Evolutionary conservation across 2,888 invertebrate species (phyloP), one percentile per base, ranked within the genome.

Genomic region (Lasius fuliginosus): DNA sequence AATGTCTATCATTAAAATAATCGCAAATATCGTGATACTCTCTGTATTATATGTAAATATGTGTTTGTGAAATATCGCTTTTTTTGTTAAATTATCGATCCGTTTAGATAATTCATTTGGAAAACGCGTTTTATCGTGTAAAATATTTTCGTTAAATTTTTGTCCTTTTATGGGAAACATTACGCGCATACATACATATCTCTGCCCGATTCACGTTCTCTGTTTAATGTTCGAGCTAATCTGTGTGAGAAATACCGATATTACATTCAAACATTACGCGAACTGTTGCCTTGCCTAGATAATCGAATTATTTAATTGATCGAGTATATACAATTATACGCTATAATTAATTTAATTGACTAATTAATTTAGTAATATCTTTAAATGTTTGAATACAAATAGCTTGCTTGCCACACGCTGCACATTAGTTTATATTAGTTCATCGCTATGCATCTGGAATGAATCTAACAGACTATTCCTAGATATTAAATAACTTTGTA

Each of bases 281-380:
- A 42, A 65, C 56, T 75, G 76, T 82, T 82, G 42, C 74, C 73
- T 73, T 53, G 33, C 15, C 60, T 71, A 81, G 49, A 71, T 81
- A 81, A 81, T 81, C 71, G 79, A 81, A 81, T 81, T 81, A 81
- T 81, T 60, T 81, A 81, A 81, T 81, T 71, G 79, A 81, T 81
- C 71, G 71, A 60, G 42, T 53, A 60, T 71, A 81, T 71, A 71
- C 71, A 71, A 81, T 81, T 81, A 71, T 23, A 12, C 60, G 36
- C 60, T 12, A 11, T 60, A 81, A 71, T 81, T 81, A 81, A 81
- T 71, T 33, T 60, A 81, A 36, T 71, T 71, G 79, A 62, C 46
- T 62, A 81, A 81, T 81, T 81, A 81, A 81, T 71, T 71, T 71
- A 60, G 15, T 71, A 81, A 71, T 81, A 81, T 81, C 79, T 81